phyloP scores from a whole-genome alignment of 2,888 invertebrate genomes.

The Allophyes oxyacanthae region DNA sequence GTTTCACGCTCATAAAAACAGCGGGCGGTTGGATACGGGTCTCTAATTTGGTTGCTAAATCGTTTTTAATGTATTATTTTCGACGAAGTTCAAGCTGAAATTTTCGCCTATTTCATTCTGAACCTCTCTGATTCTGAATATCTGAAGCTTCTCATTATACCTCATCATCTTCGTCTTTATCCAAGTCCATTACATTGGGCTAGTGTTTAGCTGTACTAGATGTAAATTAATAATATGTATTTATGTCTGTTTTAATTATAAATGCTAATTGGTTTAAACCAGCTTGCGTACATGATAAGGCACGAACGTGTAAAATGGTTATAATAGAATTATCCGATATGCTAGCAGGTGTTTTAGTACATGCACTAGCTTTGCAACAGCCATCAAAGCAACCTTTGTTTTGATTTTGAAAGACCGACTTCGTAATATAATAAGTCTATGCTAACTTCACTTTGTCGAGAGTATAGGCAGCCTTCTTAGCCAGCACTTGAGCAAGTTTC shows the following conservation, averaged over 20 bases:
- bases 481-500: no score
- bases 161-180: not conserved
- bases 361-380: conserved; percentile 7
- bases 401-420: no score
- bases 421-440: no score
- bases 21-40: conserved; percentile 39
- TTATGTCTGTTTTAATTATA: conserved; percentile 9
- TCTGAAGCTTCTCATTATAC: not conserved
- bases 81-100: not conserved
- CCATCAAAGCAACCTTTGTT: not conserved
- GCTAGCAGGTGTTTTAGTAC: conserved; percentile 18
- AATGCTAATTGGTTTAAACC: conserved; percentile 12
- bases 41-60: conserved; percentile 42
- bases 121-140: not conserved
- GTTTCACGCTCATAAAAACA: conserved; percentile 43
- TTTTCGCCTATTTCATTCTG: not conserved
- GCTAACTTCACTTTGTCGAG: no score
- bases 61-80: conserved; percentile 31
- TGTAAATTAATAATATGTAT: conserved; percentile 3
- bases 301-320: conserved; percentile 11
- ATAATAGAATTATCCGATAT: conserved; percentile 11
- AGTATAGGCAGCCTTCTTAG: no score
- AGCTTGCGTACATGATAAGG: conserved; percentile 14
- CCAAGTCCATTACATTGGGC: not conserved
- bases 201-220: not conserved